Evolutionary conservation across 30 jellyfish, hydroid and myxozoan species (phyloP).

Genomic region (Catostylus mosaicus): DNA sequence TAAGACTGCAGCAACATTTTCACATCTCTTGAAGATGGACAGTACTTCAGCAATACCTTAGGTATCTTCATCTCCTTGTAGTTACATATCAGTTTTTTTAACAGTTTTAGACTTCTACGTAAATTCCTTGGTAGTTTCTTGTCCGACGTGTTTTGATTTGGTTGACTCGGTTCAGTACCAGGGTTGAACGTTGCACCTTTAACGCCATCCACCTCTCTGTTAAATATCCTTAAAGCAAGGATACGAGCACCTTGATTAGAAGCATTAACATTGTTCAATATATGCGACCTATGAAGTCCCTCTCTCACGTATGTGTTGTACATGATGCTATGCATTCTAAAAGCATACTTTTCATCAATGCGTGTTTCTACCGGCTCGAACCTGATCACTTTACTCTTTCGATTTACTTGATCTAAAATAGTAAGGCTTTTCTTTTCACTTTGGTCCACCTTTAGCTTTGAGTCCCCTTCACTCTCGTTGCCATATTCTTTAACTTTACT

Average conservation of each 20-base stretch:
- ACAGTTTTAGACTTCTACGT: background rate
- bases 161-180: background rate
- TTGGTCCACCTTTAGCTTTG: background rate
- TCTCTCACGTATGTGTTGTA: constrained; percentile 28
- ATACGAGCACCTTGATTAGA: constrained; percentile 54
- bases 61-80: constrained; percentile 47
- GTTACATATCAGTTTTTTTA: constrained; percentile 22
- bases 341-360: background rate
- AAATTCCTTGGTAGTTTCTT: constrained; percentile 61
- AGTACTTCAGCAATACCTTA: constrained; percentile 15
- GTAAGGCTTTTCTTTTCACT: background rate
- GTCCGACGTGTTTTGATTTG: background rate
- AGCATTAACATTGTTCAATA: constrained; percentile 31
- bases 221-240: constrained; percentile 43
- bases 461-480: background rate
- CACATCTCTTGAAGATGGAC: constrained; percentile 44
- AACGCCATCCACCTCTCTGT: background rate
- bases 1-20: background rate
- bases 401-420: background rate
- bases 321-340: constrained; percentile 42
- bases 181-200: background rate
- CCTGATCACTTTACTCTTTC: background rate
- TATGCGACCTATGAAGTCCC: constrained; percentile 10
- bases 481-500: background rate
- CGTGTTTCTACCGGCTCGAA: constrained; percentile 5